Base-by-base conservation (phyloP, 2,888 invertebrate species). In the Perizoma flavofasciatum region DNA sequence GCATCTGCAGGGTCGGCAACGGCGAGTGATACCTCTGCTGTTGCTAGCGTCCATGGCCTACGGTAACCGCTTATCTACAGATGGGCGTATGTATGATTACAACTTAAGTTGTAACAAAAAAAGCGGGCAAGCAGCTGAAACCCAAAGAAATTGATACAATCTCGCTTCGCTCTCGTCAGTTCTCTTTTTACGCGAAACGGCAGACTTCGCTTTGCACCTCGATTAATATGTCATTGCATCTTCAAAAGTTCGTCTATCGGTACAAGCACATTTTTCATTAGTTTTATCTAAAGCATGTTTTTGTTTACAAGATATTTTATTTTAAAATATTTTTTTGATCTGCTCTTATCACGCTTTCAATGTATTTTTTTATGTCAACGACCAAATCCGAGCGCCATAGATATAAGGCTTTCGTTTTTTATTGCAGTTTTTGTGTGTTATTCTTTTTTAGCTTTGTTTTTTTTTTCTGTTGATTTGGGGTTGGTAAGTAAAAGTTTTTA, bases 361-460 rank as follows among this genome's bases (percentile, higher is more conserved):
- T 60, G 52, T 61, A 56, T 65, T 66, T 60, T 55, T 72, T 66
- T 72, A 68, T 78, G 82, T 83, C 82, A 85, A 79, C 79, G 78
- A 76, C 70, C 78, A 83, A 83, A 84, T 83, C 87, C 66, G 67
- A 78, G 72, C 78, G 79, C 65, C 69, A 59, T 67, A 66, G 65
- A 56, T 22, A 64, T 63, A 59, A 62, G 59, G 55, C 45, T 45
- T 40, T 49, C 9, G 52, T 55, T n/a, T 4, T 35, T 46, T 59
- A 54, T 44, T 45, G 57, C 56, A 11, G 32, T 48, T 8, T 46
- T n/a, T 49, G 11, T 55, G 33, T 32, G 44, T 35, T 33, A 33
- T 32, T 51, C 45, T 49, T 22, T 43, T 49, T 22, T 4, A 44
- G 11, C 5, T 22, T 11, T 44, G 11, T 33, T 6, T 33, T 32